Evolutionary conservation across 2,888 invertebrate genomes (phyloP), one percentile per base, ranked within the genome.

Genomic region (Ellobium chinense): DNA sequence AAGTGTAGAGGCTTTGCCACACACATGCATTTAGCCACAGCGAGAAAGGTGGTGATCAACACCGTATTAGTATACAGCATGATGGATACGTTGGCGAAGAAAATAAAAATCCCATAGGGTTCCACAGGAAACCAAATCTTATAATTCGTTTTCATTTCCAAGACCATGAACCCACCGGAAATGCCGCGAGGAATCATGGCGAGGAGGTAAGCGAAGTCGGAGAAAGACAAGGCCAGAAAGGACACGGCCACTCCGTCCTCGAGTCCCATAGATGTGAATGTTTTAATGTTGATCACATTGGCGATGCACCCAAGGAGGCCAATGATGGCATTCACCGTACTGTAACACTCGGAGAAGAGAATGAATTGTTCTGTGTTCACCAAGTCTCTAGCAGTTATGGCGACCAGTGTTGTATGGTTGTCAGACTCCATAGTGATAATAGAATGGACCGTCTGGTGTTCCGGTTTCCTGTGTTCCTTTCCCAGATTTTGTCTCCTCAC

Each of bases 1-100:
- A 76, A 76, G 27, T 58, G 46, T 39, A 66, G 56, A 0, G 76
- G 76, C 24, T 36, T 54, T 0, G 66, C 56, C 27, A 76, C 68
- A 31, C 76, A 76, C 66, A 76, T 65, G 27, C 76, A 76, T 5
- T 68, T 46, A 14, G 56, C 66, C 3, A 76, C 66, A 18, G 76
- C 76, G 36, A 76, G 58, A 36, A 66, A 76, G 14, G 66, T 76
- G 66, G 76, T 66, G 1, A 56, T 76, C 7, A 76, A 58, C 4
- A 66, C 66, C 1, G 76, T 76, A 54, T 56, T 66, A 3, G 58
- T 34, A 14, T 66, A 36, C 7, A 69, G 29, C 7, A 78, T 27
- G n/a, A 37, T 62, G 12, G 58, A 31, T 7, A 27, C 36, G 62
- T 78, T 58, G 2, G 12, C 39, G 29, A 68, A 58, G 37, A 54